phyloP scores from a whole-genome alignment of 2,888 invertebrate species.

The Chrysomela aeneicollis region DNA sequence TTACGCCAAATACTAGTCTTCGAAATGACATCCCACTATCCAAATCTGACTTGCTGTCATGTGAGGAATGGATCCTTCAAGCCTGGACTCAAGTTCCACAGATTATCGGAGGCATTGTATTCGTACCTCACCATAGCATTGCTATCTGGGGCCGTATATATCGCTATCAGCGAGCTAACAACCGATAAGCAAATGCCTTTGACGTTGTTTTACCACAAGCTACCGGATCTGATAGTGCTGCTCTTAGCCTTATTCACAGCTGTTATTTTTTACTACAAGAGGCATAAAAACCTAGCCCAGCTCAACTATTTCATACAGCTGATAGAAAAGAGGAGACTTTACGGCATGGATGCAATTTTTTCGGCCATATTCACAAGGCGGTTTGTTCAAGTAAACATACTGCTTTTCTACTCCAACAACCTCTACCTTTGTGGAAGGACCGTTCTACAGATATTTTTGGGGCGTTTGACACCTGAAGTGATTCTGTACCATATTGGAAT shows the following conservation, averaged over 20 bases:
- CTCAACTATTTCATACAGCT: constrained; percentile 2
- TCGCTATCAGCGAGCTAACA: neutral
- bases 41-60: neutral
- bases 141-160: neutral
- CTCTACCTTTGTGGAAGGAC: neutral
- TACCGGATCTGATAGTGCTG: neutral
- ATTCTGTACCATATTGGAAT: neutral
- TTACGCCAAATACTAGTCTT: neutral
- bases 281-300: neutral
- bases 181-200: neutral
- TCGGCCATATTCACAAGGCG: neutral
- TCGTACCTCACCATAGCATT: neutral
- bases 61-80: neutral
- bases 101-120: neutral
- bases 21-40: neutral
- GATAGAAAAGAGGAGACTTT: neutral
- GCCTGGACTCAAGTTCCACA: neutral
- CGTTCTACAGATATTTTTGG: neutral
- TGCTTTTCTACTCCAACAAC: neutral
- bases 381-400: neutral
- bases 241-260: neutral
- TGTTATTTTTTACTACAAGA: neutral
- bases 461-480: neutral
- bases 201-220: neutral
- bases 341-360: neutral